Base-by-base conservation (phyloP, 2,797 vertebrate species). In the Lophotriccus pileatus region DNA sequence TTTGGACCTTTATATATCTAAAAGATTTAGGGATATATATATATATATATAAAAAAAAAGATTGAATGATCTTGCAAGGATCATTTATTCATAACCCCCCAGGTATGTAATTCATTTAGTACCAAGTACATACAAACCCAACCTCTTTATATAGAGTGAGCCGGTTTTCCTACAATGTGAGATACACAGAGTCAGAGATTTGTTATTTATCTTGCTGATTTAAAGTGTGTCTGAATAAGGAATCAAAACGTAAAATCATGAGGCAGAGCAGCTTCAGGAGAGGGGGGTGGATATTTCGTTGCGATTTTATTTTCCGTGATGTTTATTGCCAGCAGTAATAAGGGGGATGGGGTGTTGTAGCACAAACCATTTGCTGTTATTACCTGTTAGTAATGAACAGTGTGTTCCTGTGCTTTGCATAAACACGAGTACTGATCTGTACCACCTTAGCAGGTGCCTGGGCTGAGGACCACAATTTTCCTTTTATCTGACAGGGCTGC, bases 81-180 rank as follows among this genome's bases (percentile, higher is more conserved):
- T 94, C 53, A 93, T 93, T 97, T 95, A 87, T 96, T 93, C 78
- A 96, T 78, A 84, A 68, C 63, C 80, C 78, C 66, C 64, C 72
- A 91, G 87, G 79, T 95, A 95, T 87, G 87, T 92, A 91, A 94
- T 69, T 87, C 23, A 72, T 91, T 92, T 85, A 86, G 63, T 52
- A 89, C 49, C 83, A 72, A 87, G 89, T 68, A 88, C 36, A 23
- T 89, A 69, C 67, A 87, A 95, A 93, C 8, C 34, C 0, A 2
- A 32, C 69, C 47, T 70, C 77, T 64, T 37, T 66, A 41, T 82
- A 34, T 22, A 43, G 37, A 89, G 60, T 67, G 76, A 83, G 63
- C 50, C 46, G 81, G 58, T 94, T 94, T 70, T 73, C 87, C 58
- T 81, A 39, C 37, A 43, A 56, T 64, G 66, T 43, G 88, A 86